Base-by-base conservation (phyloP, 2,113 vertebrate species). In the Rhineura floridana region DNA sequence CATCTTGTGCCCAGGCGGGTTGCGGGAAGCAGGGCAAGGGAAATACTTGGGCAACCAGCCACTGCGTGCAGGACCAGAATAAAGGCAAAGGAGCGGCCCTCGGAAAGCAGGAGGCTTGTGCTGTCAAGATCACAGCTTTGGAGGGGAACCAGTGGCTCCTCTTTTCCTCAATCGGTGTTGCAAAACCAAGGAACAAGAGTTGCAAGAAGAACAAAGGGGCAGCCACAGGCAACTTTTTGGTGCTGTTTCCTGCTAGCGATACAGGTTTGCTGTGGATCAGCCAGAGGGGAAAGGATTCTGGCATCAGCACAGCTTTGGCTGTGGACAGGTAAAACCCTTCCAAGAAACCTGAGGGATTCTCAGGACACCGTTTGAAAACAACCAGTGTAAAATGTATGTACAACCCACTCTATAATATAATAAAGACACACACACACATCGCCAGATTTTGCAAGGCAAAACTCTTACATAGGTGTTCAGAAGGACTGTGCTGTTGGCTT, bases 401-500 rank as follows among this genome's bases (percentile, higher is more conserved):
- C 7, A 50, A 48, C 52, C 81, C 55, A 42, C 62, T n/a, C 21
- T 5, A 0, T 2, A 36, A 25, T n/a, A n/a, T n/a, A n/a, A n/a
- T n/a, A n/a, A n/a, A n/a, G n/a, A n/a, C n/a, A n/a, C n/a, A n/a
- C n/a, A n/a, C n/a, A n/a, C n/a, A n/a, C n/a, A n/a, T n/a, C 7
- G 42, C 46, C 46, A 62, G 6, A 46, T 1, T 5, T 2, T 6
- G 52, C 28, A 3, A 44, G 3, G 11, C 76, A 72, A 92, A 85
- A 17, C 21, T 63, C 95, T 95, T 77, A 95, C 91, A 0, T 95
- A 95, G 44, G 92, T 93, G 85, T 93, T 91, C 36, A 95, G 77
- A 52, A 96, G 84, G 0, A 36, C 17, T 0, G 94, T 93, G 0
- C 81, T 94, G 12, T 94, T 92, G 83, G 73, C 89, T 81, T 95